Evolutionary conservation across 92 coral and sea anemone species (phyloP), one percentile per base, ranked within the genome.

Genomic region (Parazoanthus swiftii): DNA sequence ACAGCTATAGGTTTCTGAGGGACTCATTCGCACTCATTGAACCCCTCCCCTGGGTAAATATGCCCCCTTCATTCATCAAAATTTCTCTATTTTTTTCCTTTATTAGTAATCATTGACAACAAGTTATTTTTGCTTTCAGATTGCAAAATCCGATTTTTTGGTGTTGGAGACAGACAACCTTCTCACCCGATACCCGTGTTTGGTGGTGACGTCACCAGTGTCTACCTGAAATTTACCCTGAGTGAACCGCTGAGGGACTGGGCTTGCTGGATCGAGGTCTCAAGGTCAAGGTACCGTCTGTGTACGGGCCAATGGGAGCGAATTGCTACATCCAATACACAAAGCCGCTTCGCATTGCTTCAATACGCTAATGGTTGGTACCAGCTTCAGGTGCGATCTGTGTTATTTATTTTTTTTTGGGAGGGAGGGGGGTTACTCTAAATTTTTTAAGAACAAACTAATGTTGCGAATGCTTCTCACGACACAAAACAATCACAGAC

Each of bases 331-430:
- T 18, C n/a, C 18, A 50, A 50, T 29, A 23, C 4, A 48, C 65
- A 51, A 21, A 79, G 23, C 51, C 82, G 67, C 37, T 50, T 79
- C 67, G 13, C 15, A 11, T 2, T 79, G 38, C 33, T 46, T 51
- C 82, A 79, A 13, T 46, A 50, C 20, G 3, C 20, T 8, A 79
- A 79, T 79, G 82, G 82, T 23, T 50, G 82, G 82, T 79, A 79
- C 66, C 15, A 44, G 0, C 37, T 79, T 6, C 7, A 48, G 82
- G 82, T 79, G 25, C n/a, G 68, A 16, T 63, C 25, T 21, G 26
- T 63, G 33, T 39, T 38, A 1, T 38, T 38, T 38, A 3, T 38
- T 39, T 39, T 39, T 39, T 39, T 2, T 29, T 29, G 33, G 33
- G 33, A 29, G 33, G 0, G 33, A 29, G 33, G 33, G 33, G 33